phyloP scores from a whole-genome alignment of 1,140 invertebrate species.

The Prorops nasuta region DNA sequence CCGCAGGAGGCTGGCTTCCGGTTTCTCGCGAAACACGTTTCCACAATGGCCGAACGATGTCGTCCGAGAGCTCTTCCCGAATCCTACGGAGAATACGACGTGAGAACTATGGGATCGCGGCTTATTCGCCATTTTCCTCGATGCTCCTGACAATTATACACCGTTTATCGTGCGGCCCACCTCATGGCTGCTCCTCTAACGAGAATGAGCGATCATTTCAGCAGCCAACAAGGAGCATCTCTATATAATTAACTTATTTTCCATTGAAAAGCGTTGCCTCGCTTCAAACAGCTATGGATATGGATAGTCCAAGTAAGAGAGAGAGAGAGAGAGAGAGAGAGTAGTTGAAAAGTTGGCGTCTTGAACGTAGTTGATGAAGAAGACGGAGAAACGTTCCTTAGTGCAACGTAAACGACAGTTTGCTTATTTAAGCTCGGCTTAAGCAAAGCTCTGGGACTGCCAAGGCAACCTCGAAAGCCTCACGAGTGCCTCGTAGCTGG shows the following conservation, averaged over 20 bases:
- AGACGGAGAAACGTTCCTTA: conserved; percentile 17
- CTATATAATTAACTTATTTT: too few relatives aligned
- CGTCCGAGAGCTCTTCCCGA: conserved; percentile 19
- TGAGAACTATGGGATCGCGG: conserved; percentile 19
- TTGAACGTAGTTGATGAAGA: conserved; percentile 19
- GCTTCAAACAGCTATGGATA: too few relatives aligned
- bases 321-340: too few relatives aligned
- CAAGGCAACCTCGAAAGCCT: conserved; percentile 9
- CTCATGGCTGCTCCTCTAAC: too few relatives aligned
- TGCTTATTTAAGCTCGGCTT: conserved; percentile 38
- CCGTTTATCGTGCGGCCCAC: too few relatives aligned
- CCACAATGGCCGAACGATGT: conserved; percentile 29
- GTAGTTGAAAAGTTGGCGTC: too few relatives aligned
- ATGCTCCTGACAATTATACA: conserved; percentile 1
- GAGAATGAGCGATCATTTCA: too few relatives aligned
- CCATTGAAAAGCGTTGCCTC: too few relatives aligned
- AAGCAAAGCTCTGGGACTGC: conserved; percentile 29
- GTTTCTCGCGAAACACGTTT: conserved; percentile 13
- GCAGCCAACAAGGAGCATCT: too few relatives aligned
- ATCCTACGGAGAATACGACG: conserved; percentile 6
- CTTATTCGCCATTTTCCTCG: conserved; percentile 3
- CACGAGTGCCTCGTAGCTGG: conserved; percentile 5
- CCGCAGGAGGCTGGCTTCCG: conserved; percentile 20
- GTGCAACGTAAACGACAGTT: conserved; percentile 27
- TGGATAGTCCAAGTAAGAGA: too few relatives aligned